Conservation (phyloP, 2,113 vertebrate genomes). For the Seriola aureovittata region DNA sequence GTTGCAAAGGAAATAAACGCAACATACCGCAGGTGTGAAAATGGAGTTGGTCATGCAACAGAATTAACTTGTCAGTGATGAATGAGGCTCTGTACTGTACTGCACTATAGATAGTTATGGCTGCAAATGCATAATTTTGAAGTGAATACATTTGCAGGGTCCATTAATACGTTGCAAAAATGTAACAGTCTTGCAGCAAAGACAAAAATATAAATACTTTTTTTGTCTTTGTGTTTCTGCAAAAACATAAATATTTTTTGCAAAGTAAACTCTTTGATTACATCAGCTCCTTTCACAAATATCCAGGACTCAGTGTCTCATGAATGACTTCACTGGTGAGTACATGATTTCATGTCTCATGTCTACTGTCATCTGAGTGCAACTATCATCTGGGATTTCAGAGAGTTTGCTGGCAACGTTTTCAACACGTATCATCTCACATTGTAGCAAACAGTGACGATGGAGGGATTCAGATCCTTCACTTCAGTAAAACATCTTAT, state of each 20-base stretch:
- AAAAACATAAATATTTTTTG: conserved; percentile 19
- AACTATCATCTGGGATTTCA: neutral
- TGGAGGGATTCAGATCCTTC: too few relatives aligned
- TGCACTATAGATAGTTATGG: conserved; percentile 48
- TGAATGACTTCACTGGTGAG: neutral
- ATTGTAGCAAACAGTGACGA: too few relatives aligned
- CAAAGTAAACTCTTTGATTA: neutral
- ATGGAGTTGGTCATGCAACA: conserved; percentile 15
- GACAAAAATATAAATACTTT: conserved; percentile 40
- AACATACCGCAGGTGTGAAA: conserved; percentile 61
- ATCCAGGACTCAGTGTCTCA: neutral
- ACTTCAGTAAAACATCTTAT: too few relatives aligned
- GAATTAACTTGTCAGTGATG: conserved; percentile 52
- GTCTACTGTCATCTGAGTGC: neutral
- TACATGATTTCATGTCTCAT: neutral
- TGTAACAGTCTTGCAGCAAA: conserved; percentile 53
- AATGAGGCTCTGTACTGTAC: conserved; percentile 39
- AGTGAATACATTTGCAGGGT: conserved; percentile 21
- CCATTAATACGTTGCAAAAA: conserved; percentile 38
- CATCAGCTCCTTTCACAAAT: neutral
- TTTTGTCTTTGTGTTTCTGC: conserved; percentile 2
- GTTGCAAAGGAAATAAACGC: neutral
- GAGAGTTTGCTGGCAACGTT: too few relatives aligned
- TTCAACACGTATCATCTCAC: too few relatives aligned
- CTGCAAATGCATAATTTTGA: conserved; percentile 29